phyloP scores from a whole-genome alignment of 2,888 invertebrate genomes.

The Eutolmus rufibarbis region DNA sequence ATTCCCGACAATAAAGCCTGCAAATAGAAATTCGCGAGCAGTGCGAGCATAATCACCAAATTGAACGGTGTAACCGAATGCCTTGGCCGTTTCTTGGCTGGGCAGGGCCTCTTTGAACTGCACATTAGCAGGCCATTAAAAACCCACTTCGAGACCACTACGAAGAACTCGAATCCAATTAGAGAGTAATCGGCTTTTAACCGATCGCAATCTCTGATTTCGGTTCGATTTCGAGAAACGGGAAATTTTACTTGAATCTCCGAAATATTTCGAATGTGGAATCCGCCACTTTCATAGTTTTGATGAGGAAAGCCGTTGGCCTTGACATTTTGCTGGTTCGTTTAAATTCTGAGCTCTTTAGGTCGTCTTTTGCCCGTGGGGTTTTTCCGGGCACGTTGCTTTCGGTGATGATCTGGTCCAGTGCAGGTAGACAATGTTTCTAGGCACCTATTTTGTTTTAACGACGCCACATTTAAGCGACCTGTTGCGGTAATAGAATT shows the following conservation, averaged over 20 bases:
- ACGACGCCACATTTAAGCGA: no score
- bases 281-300: neutral
- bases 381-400: neutral
- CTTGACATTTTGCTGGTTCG: neutral
- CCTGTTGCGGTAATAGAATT: no score
- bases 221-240: neutral
- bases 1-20: neutral
- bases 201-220: neutral
- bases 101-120: neutral
- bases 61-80: neutral
- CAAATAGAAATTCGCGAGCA: neutral
- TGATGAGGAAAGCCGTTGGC: neutral
- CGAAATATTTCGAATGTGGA: neutral
- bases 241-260: neutral
- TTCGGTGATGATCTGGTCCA: neutral
- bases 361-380: neutral
- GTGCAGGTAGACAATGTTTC: neutral
- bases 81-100: neutral
- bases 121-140: neutral
- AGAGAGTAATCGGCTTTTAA: neutral
- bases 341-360: neutral
- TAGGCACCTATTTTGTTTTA: no score
- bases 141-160: neutral
- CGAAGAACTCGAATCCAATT: neutral
- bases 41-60: neutral